phyloP scores from a whole-genome alignment of 2,797 vertebrate genomes.

The Lagodon rhomboides region DNA sequence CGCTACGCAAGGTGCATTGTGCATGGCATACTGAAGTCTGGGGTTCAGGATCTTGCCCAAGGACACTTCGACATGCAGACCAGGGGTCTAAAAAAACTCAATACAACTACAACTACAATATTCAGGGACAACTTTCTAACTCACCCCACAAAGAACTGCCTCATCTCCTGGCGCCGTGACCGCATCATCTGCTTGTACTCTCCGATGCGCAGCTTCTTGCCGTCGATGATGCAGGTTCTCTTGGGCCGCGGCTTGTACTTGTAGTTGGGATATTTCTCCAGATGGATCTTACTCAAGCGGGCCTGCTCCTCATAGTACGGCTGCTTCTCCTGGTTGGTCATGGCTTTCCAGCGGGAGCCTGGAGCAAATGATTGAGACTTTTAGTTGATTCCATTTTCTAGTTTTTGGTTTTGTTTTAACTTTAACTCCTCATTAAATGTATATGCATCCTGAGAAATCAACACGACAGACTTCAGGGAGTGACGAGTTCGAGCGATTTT shows the following conservation, averaged over 20 bases:
- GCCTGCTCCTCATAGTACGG: slow-evolving; percentile 99
- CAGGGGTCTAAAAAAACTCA: too few relatives aligned
- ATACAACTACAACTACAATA: too few relatives aligned
- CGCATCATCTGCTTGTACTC: slow-evolving; percentile 99
- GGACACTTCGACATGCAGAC: too few relatives aligned
- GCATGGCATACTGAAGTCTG: too few relatives aligned
- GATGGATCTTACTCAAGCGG: slow-evolving; percentile 96
- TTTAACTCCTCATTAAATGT: neutral
- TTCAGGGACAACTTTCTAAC: slow-evolving; percentile 51
- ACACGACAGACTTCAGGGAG: neutral
- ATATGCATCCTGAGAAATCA: neutral
- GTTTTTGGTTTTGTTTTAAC: neutral
- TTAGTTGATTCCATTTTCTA: neutral
- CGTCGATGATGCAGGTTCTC: slow-evolving; percentile 98
- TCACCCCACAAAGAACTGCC: slow-evolving; percentile 99
- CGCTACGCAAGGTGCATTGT: too few relatives aligned
- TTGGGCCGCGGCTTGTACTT: slow-evolving; percentile 99
- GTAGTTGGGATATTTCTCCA: slow-evolving; percentile 99
- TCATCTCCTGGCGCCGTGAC: slow-evolving; percentile 98
- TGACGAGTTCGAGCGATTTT: neutral
- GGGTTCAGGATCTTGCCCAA: too few relatives aligned
- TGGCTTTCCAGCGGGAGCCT: slow-evolving; percentile 99
- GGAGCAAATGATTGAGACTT: neutral
- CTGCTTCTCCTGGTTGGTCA: slow-evolving; percentile 99
- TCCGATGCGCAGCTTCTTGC: slow-evolving; percentile 96